Base-by-base conservation (phyloP, 2,888 invertebrate species). In the Aquatica leii region DNA sequence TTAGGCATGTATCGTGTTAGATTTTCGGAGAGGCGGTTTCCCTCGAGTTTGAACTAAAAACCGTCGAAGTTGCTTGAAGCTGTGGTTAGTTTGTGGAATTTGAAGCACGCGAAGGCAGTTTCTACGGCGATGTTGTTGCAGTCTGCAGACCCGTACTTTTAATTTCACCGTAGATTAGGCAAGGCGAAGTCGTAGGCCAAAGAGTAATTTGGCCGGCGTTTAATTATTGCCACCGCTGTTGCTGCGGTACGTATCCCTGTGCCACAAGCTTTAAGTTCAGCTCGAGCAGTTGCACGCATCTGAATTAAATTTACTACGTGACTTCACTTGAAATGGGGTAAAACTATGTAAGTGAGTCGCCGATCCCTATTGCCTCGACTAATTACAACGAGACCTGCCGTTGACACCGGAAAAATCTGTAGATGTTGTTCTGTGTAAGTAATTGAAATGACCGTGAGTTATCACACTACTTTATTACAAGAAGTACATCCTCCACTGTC, bases 251-350 rank as follows among this genome's bases (percentile, higher is more conserved):
- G 24, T 43, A 14, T 43, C 40, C 60, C 34, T 31, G 61, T 54
- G 56, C 61, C 51, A 52, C 64, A 60, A 60, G 53, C 59, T 48
- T 24, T 35, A 55, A 59, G 52, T 55, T 52, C 40, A 43, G 20
- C 60, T 52, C 46, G 54, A 41, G 59, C 61, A 62, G 51, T 51
- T 66, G 65, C 73, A 69, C 71, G 70, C 73, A 70, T 71, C 73
- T 70, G 74, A 77, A 77, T 77, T 77, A 77, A 78, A 77, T 77
- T 77, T 76, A 74, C 71, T 74, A 77, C 78, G 78, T 77, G 78
- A 78, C 76, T 76, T 74, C 73, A 76, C 74, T 76, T 65, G 68
- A 68, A 78, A 77, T 75, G 71, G 65, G 61, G 61, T 51, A 61
- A 65, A 65, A 65, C 65, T 65, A 61, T 60, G 58, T 65, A 65